Percentiles rank a stretch among this genome's conserved stretches.
phyloP scores from a whole-genome alignment of 2,888 invertebrate genomes.

The Acanthosepion esculentum region DNA sequence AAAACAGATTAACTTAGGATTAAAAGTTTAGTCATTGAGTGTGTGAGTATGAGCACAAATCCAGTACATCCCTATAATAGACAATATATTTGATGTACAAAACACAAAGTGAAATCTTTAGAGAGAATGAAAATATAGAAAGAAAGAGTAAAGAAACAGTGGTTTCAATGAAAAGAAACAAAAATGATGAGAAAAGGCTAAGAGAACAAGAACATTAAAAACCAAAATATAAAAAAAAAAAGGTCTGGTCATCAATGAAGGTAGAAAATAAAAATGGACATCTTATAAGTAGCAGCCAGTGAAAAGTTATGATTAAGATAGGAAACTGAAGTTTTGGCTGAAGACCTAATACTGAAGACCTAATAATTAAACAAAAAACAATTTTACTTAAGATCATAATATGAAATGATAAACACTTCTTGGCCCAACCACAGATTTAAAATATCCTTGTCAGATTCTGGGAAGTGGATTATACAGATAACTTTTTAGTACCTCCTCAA shows the following conservation, averaged over 20 bases:
- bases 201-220: not conserved
- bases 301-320: not conserved
- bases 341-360: not conserved
- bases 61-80: too few relatives aligned
- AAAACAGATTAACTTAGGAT: too few relatives aligned
- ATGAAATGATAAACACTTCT: too few relatives aligned
- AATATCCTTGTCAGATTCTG: too few relatives aligned
- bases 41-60: too few relatives aligned
- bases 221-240: not conserved
- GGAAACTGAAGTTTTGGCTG: constrained; percentile 6
- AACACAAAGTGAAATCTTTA: not conserved
- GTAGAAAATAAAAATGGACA: not conserved
- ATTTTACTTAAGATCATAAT: too few relatives aligned
- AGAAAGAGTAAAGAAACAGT: not conserved
- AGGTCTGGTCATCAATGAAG: not conserved
- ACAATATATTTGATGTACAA: too few relatives aligned
- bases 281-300: not conserved
- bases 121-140: not conserved
- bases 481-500: too few relatives aligned
- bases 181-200: not conserved
- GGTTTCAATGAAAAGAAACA: not conserved
- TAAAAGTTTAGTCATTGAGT: too few relatives aligned
- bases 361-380: too few relatives aligned
- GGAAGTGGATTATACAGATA: too few relatives aligned
- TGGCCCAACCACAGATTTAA: too few relatives aligned